Percentiles rank a stretch among this genome's conserved stretches.
phyloP scores from a whole-genome alignment of 2,888 invertebrate genomes.

The Nebria brevicollis region DNA sequence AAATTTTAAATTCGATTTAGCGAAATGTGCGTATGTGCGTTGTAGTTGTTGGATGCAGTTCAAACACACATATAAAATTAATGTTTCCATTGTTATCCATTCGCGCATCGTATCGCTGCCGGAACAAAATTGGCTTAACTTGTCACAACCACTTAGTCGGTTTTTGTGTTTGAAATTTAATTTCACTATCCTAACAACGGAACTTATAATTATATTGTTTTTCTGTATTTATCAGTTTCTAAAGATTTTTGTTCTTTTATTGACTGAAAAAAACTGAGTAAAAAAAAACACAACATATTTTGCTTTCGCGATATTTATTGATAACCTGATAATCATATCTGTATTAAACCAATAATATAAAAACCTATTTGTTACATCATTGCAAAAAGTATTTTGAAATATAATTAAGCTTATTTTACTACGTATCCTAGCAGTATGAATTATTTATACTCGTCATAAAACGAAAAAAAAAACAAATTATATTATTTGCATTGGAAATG shows the following conservation, averaged over 20 bases:
- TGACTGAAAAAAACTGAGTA: too few species aligned
- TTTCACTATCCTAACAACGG: conserved; percentile 14
- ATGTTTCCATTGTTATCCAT: conserved; percentile 21
- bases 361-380: too few species aligned
- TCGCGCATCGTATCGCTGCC: conserved; percentile 11
- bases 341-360: too few species aligned
- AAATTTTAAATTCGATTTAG: conserved; percentile 64
- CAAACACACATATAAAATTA: conserved; percentile 10
- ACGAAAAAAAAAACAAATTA: too few species aligned
- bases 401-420: too few species aligned
- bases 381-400: too few species aligned
- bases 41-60: neutral
- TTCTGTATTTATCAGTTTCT: neutral
- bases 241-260: neutral
- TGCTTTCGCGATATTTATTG: too few species aligned
- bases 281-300: too few species aligned
- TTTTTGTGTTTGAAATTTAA: conserved; percentile 42
- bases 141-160: conserved; percentile 36
- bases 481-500: too few species aligned
- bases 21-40: conserved; percentile 44
- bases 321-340: too few species aligned
- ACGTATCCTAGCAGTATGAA: too few species aligned
- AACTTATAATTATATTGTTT: conserved; percentile 19
- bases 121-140: conserved; percentile 44
- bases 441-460: too few species aligned